Evolutionary conservation across 2,888 invertebrate species (phyloP).

Genomic region (Corbicula japonica): DNA sequence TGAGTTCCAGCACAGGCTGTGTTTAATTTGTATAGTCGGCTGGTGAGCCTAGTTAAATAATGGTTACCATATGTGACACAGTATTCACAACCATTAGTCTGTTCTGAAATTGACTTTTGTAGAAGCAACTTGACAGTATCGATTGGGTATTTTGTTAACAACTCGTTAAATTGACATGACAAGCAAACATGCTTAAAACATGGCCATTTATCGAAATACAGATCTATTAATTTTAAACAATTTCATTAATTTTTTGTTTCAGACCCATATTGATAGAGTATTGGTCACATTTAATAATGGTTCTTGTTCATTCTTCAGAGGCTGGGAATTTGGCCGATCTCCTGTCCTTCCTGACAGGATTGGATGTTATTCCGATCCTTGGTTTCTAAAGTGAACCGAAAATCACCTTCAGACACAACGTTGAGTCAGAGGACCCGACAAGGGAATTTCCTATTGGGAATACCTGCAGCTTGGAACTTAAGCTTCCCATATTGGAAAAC

Average conservation of each 20-base stretch:
- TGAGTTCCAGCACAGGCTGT: too few species aligned
- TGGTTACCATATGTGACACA: too few species aligned
- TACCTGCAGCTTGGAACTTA: slow-evolving; percentile 26
- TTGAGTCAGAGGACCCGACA: slow-evolving; percentile 9
- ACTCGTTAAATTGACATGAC: background rate
- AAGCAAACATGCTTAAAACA: background rate
- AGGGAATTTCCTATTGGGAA: slow-evolving; percentile 20
- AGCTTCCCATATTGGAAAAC: slow-evolving; percentile 9
- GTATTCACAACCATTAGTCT: too few species aligned
- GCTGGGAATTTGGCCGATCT: slow-evolving; percentile 5
- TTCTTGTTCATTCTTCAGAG: slow-evolving; percentile 9
- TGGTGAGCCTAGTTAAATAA: too few species aligned
- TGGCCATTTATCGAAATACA: background rate
- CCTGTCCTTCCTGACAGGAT: slow-evolving; percentile 18
- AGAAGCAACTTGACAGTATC: too few species aligned
- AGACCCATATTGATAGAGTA: too few species aligned
- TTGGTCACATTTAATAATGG: too few species aligned
- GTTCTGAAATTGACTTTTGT: too few species aligned
- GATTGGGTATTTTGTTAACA: background rate
- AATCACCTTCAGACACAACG: slow-evolving; percentile 18
- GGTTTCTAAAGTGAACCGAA: slow-evolving; percentile 10
- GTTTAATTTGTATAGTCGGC: too few species aligned
- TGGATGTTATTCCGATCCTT: slow-evolving; percentile 26
- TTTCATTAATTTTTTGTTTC: background rate
- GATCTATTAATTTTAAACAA: background rate